Base-by-base conservation (phyloP, 2,888 invertebrate species). In the Crossocerus cetratus region DNA sequence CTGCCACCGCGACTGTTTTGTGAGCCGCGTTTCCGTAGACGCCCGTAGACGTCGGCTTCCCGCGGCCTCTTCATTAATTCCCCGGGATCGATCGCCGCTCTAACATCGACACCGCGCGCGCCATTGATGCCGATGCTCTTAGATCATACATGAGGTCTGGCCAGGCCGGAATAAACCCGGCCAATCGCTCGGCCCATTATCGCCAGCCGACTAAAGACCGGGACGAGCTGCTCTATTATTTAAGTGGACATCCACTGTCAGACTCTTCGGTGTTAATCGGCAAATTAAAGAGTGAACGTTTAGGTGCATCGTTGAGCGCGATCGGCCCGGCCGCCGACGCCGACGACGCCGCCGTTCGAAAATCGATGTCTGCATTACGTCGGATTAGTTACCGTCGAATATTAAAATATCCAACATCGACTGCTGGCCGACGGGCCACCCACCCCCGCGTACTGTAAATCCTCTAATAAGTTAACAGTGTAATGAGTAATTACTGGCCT, bases 401-500 rank as follows among this genome's bases (percentile, higher is more conserved):
- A 72, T 72, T 74, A 53, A 72, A 22, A 21, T 57, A 11, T 21
- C 54, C 32, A 42, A 42, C 44, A 65, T 66, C 53, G 70, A 60
- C 62, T 42, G 61, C 55, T 32, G 3, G 8, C 32, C 8, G 32
- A 32, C 0, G 1, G 32, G 11, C n/a, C n/a, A 43, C 66, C 42
- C 53, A 32, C 16, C 49, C 20, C 56, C 60, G 23, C 23, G 65
- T 58, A 13, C 58, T 58, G 21, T 65, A 74, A 74, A 74, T 74
- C 69, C 65, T 45, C 65, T 74, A 73, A 74, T 74, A 74, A 72
- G 74, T 74, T 69, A 72, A 72, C 72, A 56, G 45, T 43, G 74
- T 72, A 75, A 65, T 58, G 62, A 69, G 72, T 72, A 75, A 75
- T 75, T 75, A 74, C 58, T 65, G n/a, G 11, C 21, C 14, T 49